A percentile compares a stretch with the other conserved stretches of the same genome.
phyloP scores from a whole-genome alignment of 1,140 invertebrate species.

The Apocrypta bakeri region DNA sequence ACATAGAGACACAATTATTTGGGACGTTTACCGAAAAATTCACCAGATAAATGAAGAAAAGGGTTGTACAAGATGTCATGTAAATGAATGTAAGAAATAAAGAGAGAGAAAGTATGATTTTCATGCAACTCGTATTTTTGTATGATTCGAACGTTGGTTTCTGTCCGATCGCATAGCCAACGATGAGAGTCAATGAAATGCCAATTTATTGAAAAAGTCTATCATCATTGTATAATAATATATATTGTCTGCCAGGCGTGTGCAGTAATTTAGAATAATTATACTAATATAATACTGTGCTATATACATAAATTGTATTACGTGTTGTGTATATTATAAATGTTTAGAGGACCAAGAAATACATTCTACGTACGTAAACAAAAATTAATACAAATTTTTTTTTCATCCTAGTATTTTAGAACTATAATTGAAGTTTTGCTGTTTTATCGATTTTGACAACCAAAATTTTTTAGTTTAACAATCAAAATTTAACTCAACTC shows the following conservation, averaged over 20 bases:
- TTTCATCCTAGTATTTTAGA: background rate
- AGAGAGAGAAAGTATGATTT: constrained; percentile 32
- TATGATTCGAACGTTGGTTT: constrained; percentile 26
- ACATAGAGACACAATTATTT: constrained; percentile 15
- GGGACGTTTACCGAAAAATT: background rate
- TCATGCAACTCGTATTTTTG: constrained; percentile 48
- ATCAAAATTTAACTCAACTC: too few species aligned
- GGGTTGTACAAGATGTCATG: background rate
- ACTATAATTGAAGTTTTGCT: too few species aligned
- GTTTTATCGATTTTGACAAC: too few species aligned
- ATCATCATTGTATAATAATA: constrained; percentile 39
- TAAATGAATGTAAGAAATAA: constrained; percentile 6
- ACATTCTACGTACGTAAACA: constrained; percentile 59
- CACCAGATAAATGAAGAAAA: background rate
- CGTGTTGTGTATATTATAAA: constrained; percentile 68
- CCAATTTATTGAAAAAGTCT: constrained; percentile 40
- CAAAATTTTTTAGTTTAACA: too few species aligned
- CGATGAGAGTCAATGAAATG: constrained; percentile 30
- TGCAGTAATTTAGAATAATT: constrained; percentile 29
- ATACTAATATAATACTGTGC: constrained; percentile 28
- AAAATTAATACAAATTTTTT: background rate
- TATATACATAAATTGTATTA: constrained; percentile 55
- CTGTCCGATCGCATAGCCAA: background rate
- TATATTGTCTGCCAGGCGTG: constrained; percentile 10
- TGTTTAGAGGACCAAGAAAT: constrained; percentile 70